Evolutionary conservation across 2,113 vertebrate species (phyloP), one percentile per base, ranked within the genome.

Genomic region (Callionymus lyra): DNA sequence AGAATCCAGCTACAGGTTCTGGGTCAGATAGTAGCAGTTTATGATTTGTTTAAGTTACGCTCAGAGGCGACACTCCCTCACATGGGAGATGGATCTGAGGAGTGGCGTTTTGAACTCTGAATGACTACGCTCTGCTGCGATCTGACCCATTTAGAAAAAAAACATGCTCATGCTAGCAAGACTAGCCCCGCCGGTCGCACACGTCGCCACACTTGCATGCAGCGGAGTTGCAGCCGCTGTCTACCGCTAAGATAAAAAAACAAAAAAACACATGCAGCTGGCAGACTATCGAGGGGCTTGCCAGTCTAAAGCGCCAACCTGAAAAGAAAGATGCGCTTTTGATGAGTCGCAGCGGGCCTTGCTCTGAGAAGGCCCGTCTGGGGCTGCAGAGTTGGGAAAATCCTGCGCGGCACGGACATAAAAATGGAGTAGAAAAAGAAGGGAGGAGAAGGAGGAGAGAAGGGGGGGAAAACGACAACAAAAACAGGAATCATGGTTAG

Each of bases 271-370:
- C 72, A 79, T 72, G 72, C 70, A 60, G 65, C 56, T 46, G 46
- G 46, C 67, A 57, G 62, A 68, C 44, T 16, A 37, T 13, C 44
- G 59, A 31, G 34, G 46, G 39, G 46, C n/a, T n/a, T 61, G 68
- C 63, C 74, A 60, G 69, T 84, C 82, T 56, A 80, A 76, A 65
- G 57, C 72, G 91, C 95, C 91, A 94, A 99, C 95, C 95, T 98
- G 95, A 93, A 97, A 99, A 98, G 91, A 99, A 99, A 99, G 95
- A 99, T 77, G 95, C 94, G 69, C 95, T 99, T 91, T 97, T 92
- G 93, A 97, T 97, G 83, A 99, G 91, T 72, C 94, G 92, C 84
- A 99, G 92, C 74, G 94, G 93, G 85, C 93, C 94, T 84, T 97
- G 93, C 81, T 98, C 95, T 89, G 94, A 98, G 90, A 96, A 94